A percentile compares a stretch with the other conserved stretches of the same genome.
These are phyloP conservation scores for Drosophila testacea DNA, from an alignment of 2,888 invertebrate species.

Conservation along the genomic window DNA sequence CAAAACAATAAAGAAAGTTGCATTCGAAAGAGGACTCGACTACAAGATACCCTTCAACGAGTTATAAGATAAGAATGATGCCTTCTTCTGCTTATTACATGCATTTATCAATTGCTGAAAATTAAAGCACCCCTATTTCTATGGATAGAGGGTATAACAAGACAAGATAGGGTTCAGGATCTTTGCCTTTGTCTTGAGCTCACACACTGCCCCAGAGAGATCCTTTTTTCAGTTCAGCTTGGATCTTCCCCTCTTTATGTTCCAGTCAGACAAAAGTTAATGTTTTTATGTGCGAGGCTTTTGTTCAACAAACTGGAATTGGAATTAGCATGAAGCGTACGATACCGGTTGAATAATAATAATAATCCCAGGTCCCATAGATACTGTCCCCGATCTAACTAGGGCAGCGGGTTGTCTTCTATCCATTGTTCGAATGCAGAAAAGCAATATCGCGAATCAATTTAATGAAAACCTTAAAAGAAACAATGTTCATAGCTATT, in stretches of 20 bases:
- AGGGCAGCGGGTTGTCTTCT: constrained; percentile 53
- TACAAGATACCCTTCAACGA: neutral
- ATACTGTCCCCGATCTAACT: constrained; percentile 42
- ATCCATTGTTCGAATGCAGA: constrained; percentile 24
- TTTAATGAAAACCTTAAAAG: neutral
- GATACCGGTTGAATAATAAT: constrained; percentile 38
- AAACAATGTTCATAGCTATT: neutral
- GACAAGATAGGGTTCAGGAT: constrained; percentile 53
- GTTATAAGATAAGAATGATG: too few species aligned
- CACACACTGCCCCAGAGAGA: constrained; percentile 24
- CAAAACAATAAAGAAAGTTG: neutral
- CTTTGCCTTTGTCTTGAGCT: constrained; percentile 40
- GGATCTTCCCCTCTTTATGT: constrained; percentile 15
- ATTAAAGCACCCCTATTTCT: neutral
- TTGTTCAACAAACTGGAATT: constrained; percentile 73
- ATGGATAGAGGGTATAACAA: constrained; percentile 24
- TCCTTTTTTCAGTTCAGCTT: constrained; percentile 25
- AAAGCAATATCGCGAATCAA: too few species aligned
- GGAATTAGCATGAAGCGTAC: constrained; percentile 62
- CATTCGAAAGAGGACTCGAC: neutral
- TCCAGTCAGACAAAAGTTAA: constrained; percentile 67
- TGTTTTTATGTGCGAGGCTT: constrained; percentile 67
- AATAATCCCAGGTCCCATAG: constrained; percentile 51
- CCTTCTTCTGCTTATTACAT: neutral
- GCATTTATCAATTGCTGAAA: neutral